phyloP scores from a whole-genome alignment of 2,888 invertebrate species.

The Coenonympha glycerion region DNA sequence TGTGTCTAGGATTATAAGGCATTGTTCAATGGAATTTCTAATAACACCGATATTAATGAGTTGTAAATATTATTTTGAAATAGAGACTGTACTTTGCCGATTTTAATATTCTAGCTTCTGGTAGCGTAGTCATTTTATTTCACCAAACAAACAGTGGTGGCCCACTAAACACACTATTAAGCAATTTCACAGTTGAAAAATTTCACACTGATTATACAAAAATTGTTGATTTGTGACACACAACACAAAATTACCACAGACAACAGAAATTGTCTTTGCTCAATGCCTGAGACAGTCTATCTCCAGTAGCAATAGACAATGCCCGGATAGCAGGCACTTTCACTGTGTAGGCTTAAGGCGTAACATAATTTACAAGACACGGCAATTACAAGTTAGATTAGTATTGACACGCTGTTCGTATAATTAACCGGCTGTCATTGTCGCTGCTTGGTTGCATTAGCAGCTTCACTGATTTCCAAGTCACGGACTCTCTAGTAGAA shows the following conservation, averaged over 20 bases:
- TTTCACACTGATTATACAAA: too few species aligned
- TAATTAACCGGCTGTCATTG: slow-evolving; percentile 60
- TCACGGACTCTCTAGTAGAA: slow-evolving; percentile 62
- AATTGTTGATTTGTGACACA: too few species aligned
- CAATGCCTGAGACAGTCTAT: not conserved
- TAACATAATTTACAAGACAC: slow-evolving; percentile 22
- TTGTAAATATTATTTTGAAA: not conserved
- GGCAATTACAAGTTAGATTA: slow-evolving; percentile 53
- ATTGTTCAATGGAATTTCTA: not conserved
- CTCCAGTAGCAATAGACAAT: not conserved
- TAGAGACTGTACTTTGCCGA: not conserved
- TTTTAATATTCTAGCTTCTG: slow-evolving; percentile 1
- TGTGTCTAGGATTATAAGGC: not conserved
- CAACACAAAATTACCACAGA: too few species aligned
- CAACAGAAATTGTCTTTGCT: too few species aligned
- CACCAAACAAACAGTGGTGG: too few species aligned
- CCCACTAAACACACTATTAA: too few species aligned
- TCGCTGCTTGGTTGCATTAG: slow-evolving; percentile 67
- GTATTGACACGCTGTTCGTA: slow-evolving; percentile 63
- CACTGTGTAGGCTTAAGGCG: not conserved
- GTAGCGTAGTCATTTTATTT: not conserved
- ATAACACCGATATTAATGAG: too few species aligned
- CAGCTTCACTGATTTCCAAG: slow-evolving; percentile 64
- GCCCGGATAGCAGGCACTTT: not conserved
- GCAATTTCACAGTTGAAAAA: too few species aligned